phyloP scores from a whole-genome alignment of 64 coral and sea anemone genomes.

The Porites australiensis region DNA sequence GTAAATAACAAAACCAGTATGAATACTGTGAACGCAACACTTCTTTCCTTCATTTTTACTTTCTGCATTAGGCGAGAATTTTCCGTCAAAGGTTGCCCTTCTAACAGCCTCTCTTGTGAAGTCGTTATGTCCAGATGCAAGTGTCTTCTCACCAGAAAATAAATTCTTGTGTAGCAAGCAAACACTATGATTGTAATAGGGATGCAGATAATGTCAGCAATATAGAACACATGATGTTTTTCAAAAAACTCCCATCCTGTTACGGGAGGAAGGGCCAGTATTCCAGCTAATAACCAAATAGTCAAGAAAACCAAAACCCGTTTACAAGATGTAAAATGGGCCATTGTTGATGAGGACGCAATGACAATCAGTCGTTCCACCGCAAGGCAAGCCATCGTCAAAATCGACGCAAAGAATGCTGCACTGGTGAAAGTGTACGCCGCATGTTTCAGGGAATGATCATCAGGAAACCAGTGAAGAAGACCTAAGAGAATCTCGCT shows the following conservation, averaged over 20 bases:
- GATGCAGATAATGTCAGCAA: neutral
- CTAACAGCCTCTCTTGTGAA: neutral
- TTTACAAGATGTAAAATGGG: neutral
- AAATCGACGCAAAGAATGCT: conserved; percentile 32
- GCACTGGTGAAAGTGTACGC: conserved; percentile 31
- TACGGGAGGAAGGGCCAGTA: neutral
- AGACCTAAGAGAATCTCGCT: conserved; percentile 65
- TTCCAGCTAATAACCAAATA: conserved; percentile 29
- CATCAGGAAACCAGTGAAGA: conserved; percentile 37
- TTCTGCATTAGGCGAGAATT: neutral
- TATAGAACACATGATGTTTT: neutral
- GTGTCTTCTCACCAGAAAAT: neutral
- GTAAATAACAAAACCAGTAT: conserved; percentile 66
- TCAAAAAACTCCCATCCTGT: neutral
- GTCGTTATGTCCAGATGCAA: neutral
- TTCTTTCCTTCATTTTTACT: conserved; percentile 59
- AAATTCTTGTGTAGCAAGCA: conserved; percentile 41
- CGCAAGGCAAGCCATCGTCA: conserved; percentile 66
- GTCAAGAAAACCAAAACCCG: neutral
- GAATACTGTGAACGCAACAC: conserved; percentile 71
- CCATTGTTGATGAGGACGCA: neutral
- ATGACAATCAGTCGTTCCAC: conserved; percentile 45
- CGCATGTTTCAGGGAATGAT: neutral
- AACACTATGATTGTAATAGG: conserved; percentile 16
- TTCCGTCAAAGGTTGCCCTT: conserved; percentile 2